phyloP scores from a whole-genome alignment of 2,113 vertebrate species.

The Saguinus midas region DNA sequence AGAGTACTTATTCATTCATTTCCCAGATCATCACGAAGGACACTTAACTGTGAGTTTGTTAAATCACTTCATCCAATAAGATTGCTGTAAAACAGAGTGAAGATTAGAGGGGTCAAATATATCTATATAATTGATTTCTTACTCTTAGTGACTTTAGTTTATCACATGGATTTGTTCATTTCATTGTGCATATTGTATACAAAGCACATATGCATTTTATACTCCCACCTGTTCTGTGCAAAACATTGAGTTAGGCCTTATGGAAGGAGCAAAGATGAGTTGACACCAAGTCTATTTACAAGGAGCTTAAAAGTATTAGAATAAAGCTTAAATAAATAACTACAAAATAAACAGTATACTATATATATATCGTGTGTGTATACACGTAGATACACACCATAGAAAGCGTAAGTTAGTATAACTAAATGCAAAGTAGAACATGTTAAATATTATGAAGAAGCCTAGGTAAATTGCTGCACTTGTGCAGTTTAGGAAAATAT shows the following conservation, averaged over 20 bases:
- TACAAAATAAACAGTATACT: background rate
- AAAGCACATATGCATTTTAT: constrained; percentile 31
- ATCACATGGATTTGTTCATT: constrained; percentile 77
- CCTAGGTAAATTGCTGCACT: background rate
- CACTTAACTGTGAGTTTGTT: constrained; percentile 94
- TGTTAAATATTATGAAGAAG: background rate
- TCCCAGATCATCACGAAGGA: constrained; percentile 98
- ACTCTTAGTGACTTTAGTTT: constrained; percentile 58
- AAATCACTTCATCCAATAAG: constrained; percentile 37
- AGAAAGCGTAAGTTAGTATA: background rate
- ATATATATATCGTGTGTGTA: background rate
- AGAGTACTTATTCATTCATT: constrained; percentile 99
- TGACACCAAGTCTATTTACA: background rate
- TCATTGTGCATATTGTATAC: constrained; percentile 55
- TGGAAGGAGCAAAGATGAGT: background rate
- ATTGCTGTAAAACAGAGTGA: constrained; percentile 22
- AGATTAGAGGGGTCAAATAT: constrained; percentile 54
- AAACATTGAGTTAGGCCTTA: background rate
- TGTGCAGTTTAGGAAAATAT: background rate
- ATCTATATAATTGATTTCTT: constrained; percentile 71
- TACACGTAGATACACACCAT: background rate
- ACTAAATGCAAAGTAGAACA: background rate
- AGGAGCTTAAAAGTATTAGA: background rate
- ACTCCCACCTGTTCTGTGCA: background rate
- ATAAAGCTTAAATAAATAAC: background rate